Base-by-base conservation (phyloP, 2,797 vertebrate species). In the Poecilia wingei region DNA sequence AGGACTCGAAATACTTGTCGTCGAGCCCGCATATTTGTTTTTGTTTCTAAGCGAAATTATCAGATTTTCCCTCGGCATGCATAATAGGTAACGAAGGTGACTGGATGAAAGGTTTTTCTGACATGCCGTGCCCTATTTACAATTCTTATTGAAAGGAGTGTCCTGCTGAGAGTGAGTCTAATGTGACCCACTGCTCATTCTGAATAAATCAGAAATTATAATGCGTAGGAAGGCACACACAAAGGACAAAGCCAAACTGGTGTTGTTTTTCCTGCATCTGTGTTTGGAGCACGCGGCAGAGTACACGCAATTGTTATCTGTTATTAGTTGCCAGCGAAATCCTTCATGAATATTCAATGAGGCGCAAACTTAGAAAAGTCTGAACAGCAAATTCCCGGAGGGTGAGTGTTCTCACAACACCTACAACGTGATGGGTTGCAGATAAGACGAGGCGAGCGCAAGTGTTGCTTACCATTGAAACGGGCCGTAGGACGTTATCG, bases 21-120 rank as follows among this genome's bases (percentile, higher is more conserved):
- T 81, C 80, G 68, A 84, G 33, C 16, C n/a, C 10, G 39, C 39
- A 41, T 41, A 14, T 69, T 43, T 43, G 6, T 4, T 41, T 87
- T 82, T 80, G 47, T 61, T 71, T 79, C 55, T 51, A n/a, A 74
- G 69, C 79, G 57, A 79, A 86, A 82, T 72, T 25, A 79, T 41
- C 22, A 25, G 66, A 69, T 69, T 41, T 69, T 69, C 22, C 66
- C 13, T 13, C 13, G 22, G 39, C 22, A 22, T 69, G 9, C 39
- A 69, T 69, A 69, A 69, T n/a, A 25, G 22, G 66, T 69, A 69
- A 43, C 33, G 61, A 72, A 75, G 68, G 81, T 78, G 75, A 76
- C 36, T 66, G 69, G 68, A 70, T 76, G 72, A 86, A 71, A 46
- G n/a, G 20, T 36, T 68, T 13, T 69, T 69, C 66, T 69, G 39